A percentile compares a stretch with the other conserved stretches of the same genome.
phyloP scores from a whole-genome alignment of 2,888 invertebrate species.

The Agriopis marginaria region DNA sequence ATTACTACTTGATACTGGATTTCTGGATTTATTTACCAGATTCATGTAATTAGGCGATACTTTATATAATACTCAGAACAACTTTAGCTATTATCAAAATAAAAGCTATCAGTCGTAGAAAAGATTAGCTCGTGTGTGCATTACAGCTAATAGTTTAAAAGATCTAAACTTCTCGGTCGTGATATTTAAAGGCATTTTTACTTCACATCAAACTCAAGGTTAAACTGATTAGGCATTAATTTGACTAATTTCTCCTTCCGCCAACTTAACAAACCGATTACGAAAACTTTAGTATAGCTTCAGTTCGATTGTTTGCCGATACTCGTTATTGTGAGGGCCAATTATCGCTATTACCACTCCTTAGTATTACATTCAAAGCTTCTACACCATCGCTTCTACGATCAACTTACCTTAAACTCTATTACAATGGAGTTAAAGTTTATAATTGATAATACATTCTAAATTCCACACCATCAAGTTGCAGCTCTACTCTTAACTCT shows the following conservation, averaged over 20 bases:
- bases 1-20: too few relatives aligned
- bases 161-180: background rate
- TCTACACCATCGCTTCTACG: background rate
- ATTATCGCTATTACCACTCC: conserved; percentile 55
- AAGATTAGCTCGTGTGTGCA: too few relatives aligned
- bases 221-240: background rate
- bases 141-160: background rate
- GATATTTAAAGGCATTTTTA: background rate
- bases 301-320: conserved; percentile 20
- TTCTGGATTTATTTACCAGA: too few relatives aligned
- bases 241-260: conserved; percentile 12
- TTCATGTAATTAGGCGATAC: too few relatives aligned
- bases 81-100: too few relatives aligned
- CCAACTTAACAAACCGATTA: conserved; percentile 10
- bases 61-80: too few relatives aligned
- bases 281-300: conserved; percentile 11
- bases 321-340: conserved; percentile 41
- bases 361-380: conserved; percentile 46
- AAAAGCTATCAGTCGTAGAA: too few relatives aligned
- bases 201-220: background rate
- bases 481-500: background rate
- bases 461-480: background rate
- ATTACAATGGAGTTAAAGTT: background rate
- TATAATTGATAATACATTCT: background rate
- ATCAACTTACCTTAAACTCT: conserved; percentile 23